These are phyloP conservation scores for Diadophis punctatus DNA, from an alignment of 2,113 vertebrate genomes.

Conservation along the genomic window DNA sequence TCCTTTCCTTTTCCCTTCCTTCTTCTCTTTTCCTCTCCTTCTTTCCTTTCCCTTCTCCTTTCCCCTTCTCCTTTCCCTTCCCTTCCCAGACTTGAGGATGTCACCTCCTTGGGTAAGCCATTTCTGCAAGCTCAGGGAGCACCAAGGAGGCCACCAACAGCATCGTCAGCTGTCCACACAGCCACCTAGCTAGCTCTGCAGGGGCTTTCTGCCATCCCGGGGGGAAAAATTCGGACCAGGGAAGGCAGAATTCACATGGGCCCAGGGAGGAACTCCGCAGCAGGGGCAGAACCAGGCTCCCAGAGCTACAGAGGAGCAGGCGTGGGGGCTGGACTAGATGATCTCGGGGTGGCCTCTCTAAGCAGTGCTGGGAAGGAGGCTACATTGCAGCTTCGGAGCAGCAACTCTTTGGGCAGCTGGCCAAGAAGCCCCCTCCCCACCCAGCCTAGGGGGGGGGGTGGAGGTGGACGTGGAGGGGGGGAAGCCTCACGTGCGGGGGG, in stretches of 20 bases:
- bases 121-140: neutral
- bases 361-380: neutral
- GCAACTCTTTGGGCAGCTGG: neutral
- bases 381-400: neutral
- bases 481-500: neutral
- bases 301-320: neutral
- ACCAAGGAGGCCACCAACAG: too few relatives aligned
- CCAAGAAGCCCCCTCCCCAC: neutral
- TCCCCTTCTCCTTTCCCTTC: too few relatives aligned
- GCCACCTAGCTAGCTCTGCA: too few relatives aligned
- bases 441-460: neutral
- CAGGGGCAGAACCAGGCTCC: neutral
- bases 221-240: neutral
- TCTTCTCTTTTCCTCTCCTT: too few relatives aligned
- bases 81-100: too few relatives aligned
- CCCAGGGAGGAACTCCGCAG: too few relatives aligned
- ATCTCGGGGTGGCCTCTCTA: neutral
- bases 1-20: too few relatives aligned
- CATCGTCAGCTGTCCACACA: too few relatives aligned
- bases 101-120: neutral
- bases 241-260: neutral
- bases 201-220: neutral
- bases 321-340: neutral
- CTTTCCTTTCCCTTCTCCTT: too few relatives aligned
- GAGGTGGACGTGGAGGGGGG: neutral